Evolutionary conservation across 2,888 invertebrate genomes (phyloP).

Genomic region (Eremobia ochroleuca): DNA sequence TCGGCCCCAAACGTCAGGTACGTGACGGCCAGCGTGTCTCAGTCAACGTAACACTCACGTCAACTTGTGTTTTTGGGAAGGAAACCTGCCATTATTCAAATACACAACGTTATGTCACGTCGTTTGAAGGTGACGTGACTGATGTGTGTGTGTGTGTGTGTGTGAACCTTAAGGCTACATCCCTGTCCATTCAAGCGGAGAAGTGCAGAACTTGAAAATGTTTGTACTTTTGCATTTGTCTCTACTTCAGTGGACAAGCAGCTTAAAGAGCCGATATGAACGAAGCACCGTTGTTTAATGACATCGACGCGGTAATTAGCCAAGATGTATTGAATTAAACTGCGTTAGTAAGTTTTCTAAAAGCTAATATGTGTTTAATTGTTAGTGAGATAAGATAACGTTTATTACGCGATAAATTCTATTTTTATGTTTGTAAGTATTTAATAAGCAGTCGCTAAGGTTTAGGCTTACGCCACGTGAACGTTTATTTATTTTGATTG

Average conservation of each 20-base stretch:
- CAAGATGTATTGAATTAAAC: slow-evolving; percentile 76
- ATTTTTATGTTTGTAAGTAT: slow-evolving; percentile 46
- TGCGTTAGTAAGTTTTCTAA: slow-evolving; percentile 69
- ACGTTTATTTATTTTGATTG: slow-evolving; percentile 30
- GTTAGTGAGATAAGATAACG: slow-evolving; percentile 67
- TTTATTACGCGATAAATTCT: slow-evolving; percentile 63
- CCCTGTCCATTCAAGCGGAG: neutral
- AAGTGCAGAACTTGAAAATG: neutral
- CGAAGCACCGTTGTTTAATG: slow-evolving; percentile 67
- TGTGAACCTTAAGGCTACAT: neutral
- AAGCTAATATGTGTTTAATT: slow-evolving; percentile 68
- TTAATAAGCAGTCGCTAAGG: slow-evolving; percentile 35
- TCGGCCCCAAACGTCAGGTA: neutral
- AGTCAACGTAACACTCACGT: neutral
- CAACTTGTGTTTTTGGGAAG: neutral
- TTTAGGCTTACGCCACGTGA: slow-evolving; percentile 13
- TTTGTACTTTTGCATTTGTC: neutral
- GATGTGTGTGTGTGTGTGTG: neutral
- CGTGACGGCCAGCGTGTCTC: neutral
- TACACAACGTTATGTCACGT: neutral
- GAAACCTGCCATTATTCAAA: neutral
- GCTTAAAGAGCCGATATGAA: slow-evolving; percentile 49
- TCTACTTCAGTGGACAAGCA: neutral
- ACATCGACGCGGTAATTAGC: slow-evolving; percentile 76
- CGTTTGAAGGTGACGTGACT: neutral